phyloP scores from a whole-genome alignment of 2,888 invertebrate genomes.

The Dolomedes plantarius region DNA sequence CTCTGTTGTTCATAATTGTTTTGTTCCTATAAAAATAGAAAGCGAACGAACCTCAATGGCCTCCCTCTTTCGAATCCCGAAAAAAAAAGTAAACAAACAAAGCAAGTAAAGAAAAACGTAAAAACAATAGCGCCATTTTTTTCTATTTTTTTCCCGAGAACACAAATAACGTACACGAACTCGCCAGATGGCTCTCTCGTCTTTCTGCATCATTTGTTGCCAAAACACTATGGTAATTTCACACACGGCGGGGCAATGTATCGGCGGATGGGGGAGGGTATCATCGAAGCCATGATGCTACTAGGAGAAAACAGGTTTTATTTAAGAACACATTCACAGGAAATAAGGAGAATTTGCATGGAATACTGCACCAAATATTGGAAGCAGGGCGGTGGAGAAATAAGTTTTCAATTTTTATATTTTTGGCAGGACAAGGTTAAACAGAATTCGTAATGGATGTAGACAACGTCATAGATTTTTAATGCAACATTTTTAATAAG shows the following conservation, averaged over 20 bases:
- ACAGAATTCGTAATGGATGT: too few species aligned
- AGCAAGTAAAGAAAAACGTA: not conserved
- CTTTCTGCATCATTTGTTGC: constrained; percentile 36
- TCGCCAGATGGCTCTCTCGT: constrained; percentile 18
- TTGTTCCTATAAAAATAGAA: not conserved
- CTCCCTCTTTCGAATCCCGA: not conserved
- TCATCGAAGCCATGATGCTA: not conserved
- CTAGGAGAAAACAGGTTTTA: not conserved
- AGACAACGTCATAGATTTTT: too few species aligned
- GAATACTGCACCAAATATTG: not conserved
- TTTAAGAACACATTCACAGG: not conserved
- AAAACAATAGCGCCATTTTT: constrained; percentile 21
- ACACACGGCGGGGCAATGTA: not conserved
- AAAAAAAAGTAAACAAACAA: not conserved
- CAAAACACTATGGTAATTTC: constrained; percentile 23
- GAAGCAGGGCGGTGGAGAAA: not conserved
- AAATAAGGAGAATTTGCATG: not conserved
- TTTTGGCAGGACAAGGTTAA: too few species aligned
- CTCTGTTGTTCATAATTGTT: constrained; percentile 3
- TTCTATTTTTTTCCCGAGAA: not conserved
- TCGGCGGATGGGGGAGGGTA: not conserved
- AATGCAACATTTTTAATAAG: too few species aligned
- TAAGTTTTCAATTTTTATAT: too few species aligned
- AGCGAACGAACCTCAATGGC: not conserved
- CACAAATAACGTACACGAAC: constrained; percentile 7